Evolutionary conservation across 2,113 vertebrate species (phyloP).

Genomic region (Pygoscelis antarcticus): DNA sequence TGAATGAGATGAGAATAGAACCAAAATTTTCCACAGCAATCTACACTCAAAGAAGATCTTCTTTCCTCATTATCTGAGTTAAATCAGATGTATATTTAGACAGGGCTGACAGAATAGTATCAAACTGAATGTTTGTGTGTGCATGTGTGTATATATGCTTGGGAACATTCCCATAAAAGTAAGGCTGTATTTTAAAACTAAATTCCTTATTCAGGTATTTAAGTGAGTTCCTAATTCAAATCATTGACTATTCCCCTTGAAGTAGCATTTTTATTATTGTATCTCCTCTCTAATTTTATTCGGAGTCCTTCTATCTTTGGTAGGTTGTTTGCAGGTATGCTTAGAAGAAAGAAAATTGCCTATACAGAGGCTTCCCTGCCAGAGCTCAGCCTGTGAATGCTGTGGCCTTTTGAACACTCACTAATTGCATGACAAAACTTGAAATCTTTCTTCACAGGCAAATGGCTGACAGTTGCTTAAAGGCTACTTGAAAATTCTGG

Average conservation of each 20-base stretch:
- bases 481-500: not conserved
- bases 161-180: not conserved
- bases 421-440: conserved; percentile 11
- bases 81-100: not conserved
- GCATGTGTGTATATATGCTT: rapidly evolving
- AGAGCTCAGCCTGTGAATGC: not conserved
- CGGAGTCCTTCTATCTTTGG: not conserved
- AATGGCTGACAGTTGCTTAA: not conserved
- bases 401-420: conserved; percentile 7
- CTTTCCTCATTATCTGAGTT: not conserved
- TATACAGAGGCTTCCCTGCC: not conserved
- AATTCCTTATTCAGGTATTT: not conserved
- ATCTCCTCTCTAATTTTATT: not conserved
- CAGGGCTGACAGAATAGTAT: not conserved
- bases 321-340: not conserved
- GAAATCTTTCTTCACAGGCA: not conserved
- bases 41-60: not conserved
- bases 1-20: not conserved
- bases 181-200: not conserved
- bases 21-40: not conserved
- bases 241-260: not conserved
- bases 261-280: not conserved
- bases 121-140: not conserved
- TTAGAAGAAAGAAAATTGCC: not conserved
- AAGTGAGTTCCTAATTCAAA: not conserved